Conservation (phyloP, 2,888 invertebrate genomes). For the Oscheius myriophilus region DNA sequence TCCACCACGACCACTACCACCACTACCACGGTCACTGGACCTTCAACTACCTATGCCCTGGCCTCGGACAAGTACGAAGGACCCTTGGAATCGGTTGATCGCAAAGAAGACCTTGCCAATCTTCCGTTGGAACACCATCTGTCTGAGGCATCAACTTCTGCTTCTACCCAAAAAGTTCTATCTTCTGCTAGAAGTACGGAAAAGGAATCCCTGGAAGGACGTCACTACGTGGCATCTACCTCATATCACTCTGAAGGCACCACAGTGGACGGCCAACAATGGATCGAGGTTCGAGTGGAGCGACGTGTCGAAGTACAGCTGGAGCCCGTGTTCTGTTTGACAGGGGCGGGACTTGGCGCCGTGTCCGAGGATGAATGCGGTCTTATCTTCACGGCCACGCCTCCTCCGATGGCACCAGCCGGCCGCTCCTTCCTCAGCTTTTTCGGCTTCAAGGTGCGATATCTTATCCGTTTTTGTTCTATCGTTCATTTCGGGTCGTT, state of each 20-base stretch:
- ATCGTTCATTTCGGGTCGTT: slow-evolving; percentile 19
- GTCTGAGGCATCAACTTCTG: too few species aligned
- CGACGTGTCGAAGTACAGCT: slow-evolving; percentile 49
- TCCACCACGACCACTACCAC: background rate
- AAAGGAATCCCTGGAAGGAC: too few species aligned
- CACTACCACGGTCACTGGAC: too few species aligned
- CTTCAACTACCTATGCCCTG: background rate
- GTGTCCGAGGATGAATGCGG: slow-evolving; percentile 47
- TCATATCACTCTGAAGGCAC: slow-evolving; percentile 36
- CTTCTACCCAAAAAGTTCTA: too few species aligned
- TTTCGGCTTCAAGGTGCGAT: slow-evolving; percentile 48
- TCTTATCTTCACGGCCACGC: slow-evolving; percentile 47
- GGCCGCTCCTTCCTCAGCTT: slow-evolving; percentile 39
- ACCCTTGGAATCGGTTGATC: slow-evolving; percentile 19
- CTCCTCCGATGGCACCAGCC: slow-evolving; percentile 36
- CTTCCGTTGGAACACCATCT: slow-evolving; percentile 13
- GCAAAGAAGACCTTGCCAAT: slow-evolving; percentile 5
- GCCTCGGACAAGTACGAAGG: slow-evolving; percentile 6
- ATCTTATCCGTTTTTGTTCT: background rate
- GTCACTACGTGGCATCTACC: slow-evolving; percentile 14
- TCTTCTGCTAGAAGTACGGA: too few species aligned
- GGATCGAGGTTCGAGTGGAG: slow-evolving; percentile 46
- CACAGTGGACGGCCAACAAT: slow-evolving; percentile 39
- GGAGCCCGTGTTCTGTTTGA: slow-evolving; percentile 47
- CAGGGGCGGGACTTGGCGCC: slow-evolving; percentile 37